Evolutionary conservation across 92 coral and sea anemone genomes (phyloP), one percentile per base, ranked within the genome.

Genomic region (Muricea muricata): DNA sequence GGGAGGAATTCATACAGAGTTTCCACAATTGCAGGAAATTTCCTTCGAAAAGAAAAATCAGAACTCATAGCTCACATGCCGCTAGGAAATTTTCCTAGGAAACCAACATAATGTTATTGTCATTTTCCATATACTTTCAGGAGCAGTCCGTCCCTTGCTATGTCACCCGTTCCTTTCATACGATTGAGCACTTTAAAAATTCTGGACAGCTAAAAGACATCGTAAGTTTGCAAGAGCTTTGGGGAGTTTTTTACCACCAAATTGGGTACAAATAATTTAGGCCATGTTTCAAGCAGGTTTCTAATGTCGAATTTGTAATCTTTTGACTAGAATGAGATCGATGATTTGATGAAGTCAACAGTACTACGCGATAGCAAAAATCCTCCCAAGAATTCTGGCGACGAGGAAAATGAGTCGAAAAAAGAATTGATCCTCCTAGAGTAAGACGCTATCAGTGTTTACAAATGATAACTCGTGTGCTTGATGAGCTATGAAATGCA

Each of bases 351-450:
- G 69, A 78, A 58, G 71, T 78, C 83, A 1, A 30, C 71, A 8
- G 54, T 78, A 29, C 54, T 78, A 13, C 83, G 54, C 7, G 83
- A 78, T 65, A 35, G n/a, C 46, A 45, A 78, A 56, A 78, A 23
- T 5, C 11, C 28, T 0, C 83, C 52, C 3, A 28, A 52, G 29
- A 48, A 1, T 35, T 24, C 56, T 28, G 71, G 34, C 3, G 4
- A 21, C 17, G 47, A 40, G 9, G 71, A 40, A n/a, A 26, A 34
- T 10, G 37, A 6, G 23, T 35, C 72, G 35, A 10, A 77, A 17
- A 78, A 78, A 58, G 83, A 78, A 9, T 33, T 14, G 37, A 32
- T 78, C 24, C 20, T 45, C 11, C n/a, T n/a, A 35, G 83, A 78
- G 83, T 78, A 58, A 78, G 83, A 17, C 11, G 35, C 31, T 70